Conservation (phyloP, 2,797 vertebrate genomes). For the Falco novaeseelandiae region DNA sequence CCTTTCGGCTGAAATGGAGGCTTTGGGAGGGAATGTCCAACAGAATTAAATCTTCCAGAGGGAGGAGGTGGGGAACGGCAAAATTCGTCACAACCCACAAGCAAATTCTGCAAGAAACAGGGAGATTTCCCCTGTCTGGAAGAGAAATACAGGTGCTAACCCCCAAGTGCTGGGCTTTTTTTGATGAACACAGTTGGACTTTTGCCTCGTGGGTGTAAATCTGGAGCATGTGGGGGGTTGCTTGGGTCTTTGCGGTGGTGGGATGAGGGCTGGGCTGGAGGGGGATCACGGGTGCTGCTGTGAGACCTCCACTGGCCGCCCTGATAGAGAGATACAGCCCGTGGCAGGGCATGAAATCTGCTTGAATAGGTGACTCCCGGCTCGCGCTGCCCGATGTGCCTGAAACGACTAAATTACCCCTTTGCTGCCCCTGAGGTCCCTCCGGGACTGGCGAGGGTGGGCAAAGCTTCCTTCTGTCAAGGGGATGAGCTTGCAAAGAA, state of each 20-base stretch:
- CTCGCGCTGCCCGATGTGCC: not conserved
- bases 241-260: accelerated
- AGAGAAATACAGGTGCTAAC: not conserved
- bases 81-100: not conserved
- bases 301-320: not conserved
- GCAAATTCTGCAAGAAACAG: not conserved
- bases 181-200: accelerated
- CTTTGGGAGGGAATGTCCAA: not conserved
- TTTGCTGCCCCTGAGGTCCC: not conserved
- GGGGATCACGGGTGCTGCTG: not conserved
- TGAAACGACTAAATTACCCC: constrained; percentile 54
- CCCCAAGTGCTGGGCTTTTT: accelerated
- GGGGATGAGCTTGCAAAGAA: not conserved
- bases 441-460: not conserved
- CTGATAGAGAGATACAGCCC: constrained; percentile 67
- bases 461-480: not conserved
- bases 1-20: not conserved
- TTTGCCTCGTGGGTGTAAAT: not conserved
- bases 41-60: not conserved
- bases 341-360: constrained; percentile 77
- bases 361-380: constrained; percentile 64
- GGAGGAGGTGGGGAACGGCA: not conserved
- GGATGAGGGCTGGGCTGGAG: not conserved
- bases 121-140: not conserved
- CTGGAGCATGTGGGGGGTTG: accelerated